Evolutionary conservation across 2,797 vertebrate genomes (phyloP).

Genomic region (Aldrovandia affinis): DNA sequence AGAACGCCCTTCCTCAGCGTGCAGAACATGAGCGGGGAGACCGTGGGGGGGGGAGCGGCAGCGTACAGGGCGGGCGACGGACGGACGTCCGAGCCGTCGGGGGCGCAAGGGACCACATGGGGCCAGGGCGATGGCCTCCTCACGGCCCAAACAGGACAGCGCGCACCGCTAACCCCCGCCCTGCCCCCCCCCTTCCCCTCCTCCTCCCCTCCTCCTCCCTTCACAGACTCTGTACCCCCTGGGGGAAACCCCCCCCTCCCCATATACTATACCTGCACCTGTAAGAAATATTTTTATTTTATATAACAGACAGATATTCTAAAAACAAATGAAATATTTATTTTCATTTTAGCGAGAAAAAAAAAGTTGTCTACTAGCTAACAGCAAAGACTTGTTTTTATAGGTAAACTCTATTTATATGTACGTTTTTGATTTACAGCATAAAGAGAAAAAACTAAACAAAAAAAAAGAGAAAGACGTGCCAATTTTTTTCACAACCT

Average conservation of each 20-base stretch:
- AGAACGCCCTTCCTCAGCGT: slow-evolving; percentile 96
- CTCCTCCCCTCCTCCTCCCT: too few species aligned
- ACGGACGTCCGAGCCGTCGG: slow-evolving; percentile 91
- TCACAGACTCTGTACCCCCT: slow-evolving; percentile 26
- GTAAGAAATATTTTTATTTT: slow-evolving; percentile 99
- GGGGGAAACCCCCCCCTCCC: slow-evolving; percentile 65
- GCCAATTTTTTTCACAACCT: slow-evolving; percentile 99
- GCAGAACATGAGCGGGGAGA: slow-evolving; percentile 89
- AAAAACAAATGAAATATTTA: slow-evolving; percentile 99
- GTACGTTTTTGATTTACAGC: slow-evolving; percentile 99
- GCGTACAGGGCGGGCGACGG: slow-evolving; percentile 84
- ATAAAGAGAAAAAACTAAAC: slow-evolving; percentile 79
- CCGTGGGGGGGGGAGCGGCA: too few species aligned
- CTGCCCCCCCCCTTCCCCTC: slow-evolving; percentile 20
- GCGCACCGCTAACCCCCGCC: slow-evolving; percentile 80
- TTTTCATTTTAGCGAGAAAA: slow-evolving; percentile 99
- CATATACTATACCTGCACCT: slow-evolving; percentile 85
- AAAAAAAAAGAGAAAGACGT: slow-evolving; percentile 85
- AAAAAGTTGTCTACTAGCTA: slow-evolving; percentile 99
- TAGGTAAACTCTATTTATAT: slow-evolving; percentile 99
- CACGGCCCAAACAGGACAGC: slow-evolving; percentile 84
- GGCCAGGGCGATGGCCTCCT: slow-evolving; percentile 82
- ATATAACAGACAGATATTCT: slow-evolving; percentile 98
- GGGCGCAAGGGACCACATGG: slow-evolving; percentile 79
- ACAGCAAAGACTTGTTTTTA: slow-evolving; percentile 99